A percentile compares a stretch with the other conserved stretches of the same genome.
phyloP scores from a whole-genome alignment of 2,113 vertebrate species.

The Macrotus californicus region DNA sequence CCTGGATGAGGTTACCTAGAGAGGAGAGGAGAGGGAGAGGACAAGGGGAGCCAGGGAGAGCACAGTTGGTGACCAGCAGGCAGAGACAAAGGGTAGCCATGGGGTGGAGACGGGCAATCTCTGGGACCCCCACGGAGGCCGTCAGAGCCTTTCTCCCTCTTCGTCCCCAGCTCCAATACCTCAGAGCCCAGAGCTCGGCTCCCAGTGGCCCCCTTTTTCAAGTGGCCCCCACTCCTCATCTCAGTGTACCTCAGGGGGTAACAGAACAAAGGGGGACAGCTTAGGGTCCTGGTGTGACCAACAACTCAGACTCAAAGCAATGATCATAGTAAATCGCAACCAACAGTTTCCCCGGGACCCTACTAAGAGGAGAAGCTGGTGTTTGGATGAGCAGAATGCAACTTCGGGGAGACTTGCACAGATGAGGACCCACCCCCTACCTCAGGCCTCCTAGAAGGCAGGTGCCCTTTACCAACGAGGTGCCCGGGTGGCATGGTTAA shows the following conservation, averaged over 20 bases:
- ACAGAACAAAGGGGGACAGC: background rate
- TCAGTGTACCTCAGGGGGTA: background rate
- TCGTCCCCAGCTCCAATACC: too few relatives aligned
- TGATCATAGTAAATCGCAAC: background rate
- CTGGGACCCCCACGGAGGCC: background rate
- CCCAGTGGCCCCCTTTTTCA: background rate
- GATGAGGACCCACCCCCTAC: background rate
- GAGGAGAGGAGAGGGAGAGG: background rate
- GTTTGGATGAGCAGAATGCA: background rate
- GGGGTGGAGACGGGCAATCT: too few relatives aligned
- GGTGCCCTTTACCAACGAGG: background rate
- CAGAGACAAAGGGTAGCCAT: background rate
- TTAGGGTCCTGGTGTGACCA: background rate
- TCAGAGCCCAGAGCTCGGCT: background rate
- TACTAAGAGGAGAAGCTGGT: background rate
- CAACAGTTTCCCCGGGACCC: background rate
- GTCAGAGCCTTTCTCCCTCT: background rate
- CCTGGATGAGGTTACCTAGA: background rate
- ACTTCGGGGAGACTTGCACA: background rate
- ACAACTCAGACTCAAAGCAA: background rate
- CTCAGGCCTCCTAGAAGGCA: background rate
- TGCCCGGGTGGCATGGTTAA: background rate
- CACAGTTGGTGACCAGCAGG: background rate
- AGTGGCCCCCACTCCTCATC: background rate
- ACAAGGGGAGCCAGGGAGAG: background rate